Evolutionary conservation across 35 echinoderm and acorn worm genomes (phyloP).

Genomic region (Apostichopus californicus): DNA sequence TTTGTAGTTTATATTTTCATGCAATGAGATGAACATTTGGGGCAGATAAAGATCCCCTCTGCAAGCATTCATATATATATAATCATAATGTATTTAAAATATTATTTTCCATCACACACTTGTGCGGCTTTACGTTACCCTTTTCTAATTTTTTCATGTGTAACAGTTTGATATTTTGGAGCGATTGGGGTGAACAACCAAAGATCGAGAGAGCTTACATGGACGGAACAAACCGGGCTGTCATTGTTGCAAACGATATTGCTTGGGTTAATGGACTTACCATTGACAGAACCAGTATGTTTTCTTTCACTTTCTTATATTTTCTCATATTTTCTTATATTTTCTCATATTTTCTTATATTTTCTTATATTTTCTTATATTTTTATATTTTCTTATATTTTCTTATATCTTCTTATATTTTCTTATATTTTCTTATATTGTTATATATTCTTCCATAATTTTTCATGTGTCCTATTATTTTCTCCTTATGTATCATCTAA

Average conservation of each 20-base stretch:
- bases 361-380: background rate
- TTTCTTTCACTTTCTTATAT: background rate
- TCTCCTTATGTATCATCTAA: too few species aligned
- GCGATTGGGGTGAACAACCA: slow-evolving; percentile 75
- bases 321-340: background rate
- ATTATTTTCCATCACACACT: too few species aligned
- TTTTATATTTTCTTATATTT: background rate
- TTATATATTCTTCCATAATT: background rate
- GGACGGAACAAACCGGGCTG: slow-evolving; percentile 66
- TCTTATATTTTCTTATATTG: background rate
- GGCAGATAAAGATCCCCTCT: too few species aligned
- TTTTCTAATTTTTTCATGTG: background rate
- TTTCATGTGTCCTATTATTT: too few species aligned
- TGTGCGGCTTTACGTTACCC: too few species aligned
- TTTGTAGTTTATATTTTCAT: too few species aligned
- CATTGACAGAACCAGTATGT: slow-evolving; percentile 60
- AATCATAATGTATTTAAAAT: too few species aligned
- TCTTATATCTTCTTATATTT: background rate
- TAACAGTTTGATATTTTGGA: slow-evolving; percentile 86
- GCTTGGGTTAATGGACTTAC: slow-evolving; percentile 80
- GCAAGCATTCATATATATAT: too few species aligned
- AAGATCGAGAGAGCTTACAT: slow-evolving; percentile 80
- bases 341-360: background rate
- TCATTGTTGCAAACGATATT: slow-evolving; percentile 57
- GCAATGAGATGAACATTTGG: too few species aligned